Evolutionary conservation across 1,140 invertebrate species (phyloP).

Genomic region (Orchesella cincta): DNA sequence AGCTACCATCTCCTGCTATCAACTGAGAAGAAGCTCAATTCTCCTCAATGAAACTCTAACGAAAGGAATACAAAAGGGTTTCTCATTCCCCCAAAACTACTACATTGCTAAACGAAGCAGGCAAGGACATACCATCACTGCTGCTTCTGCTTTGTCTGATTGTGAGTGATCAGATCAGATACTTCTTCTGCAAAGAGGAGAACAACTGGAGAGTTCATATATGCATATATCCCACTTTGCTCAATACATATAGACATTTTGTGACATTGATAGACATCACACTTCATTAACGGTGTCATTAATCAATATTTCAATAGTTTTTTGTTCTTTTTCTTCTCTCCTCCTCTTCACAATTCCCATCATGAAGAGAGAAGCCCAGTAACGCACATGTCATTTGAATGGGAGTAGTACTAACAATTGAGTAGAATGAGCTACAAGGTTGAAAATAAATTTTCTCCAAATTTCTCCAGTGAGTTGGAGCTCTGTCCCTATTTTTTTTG

Average conservation of each 20-base stretch:
- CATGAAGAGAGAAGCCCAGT: background rate
- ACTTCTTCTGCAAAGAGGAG: no score
- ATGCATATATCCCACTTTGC: no score
- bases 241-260: background rate
- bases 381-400: background rate
- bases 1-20: no score
- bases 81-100: no score
- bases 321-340: background rate
- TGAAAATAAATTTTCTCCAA: background rate
- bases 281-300: conserved; percentile 2
- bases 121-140: no score
- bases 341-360: background rate
- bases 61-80: no score
- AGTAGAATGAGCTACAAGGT: background rate
- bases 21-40: no score
- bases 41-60: no score
- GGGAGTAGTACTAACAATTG: background rate
- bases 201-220: no score
- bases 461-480: background rate
- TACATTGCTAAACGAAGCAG: no score
- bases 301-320: conserved; percentile 17
- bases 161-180: no score
- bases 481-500: background rate
- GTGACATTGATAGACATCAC: conserved; percentile 7
- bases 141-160: no score